Conservation (phyloP, 1,140 invertebrate species). For the Leptinotarsa undecemlineata region DNA sequence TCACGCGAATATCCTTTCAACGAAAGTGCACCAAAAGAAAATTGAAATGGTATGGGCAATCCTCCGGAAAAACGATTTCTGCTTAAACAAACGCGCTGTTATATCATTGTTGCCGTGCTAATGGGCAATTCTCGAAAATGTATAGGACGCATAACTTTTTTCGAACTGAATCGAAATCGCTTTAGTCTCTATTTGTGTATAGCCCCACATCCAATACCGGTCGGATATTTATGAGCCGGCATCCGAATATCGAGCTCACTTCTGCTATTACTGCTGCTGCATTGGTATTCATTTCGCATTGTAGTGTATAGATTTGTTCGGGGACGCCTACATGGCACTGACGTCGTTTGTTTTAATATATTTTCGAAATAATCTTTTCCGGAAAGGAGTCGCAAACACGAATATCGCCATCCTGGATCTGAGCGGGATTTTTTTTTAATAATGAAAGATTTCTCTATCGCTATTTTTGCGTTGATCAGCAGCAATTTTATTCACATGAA, state of each 20-base stretch:
- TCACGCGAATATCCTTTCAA: background rate
- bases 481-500: too few species aligned
- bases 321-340: constrained; percentile 28
- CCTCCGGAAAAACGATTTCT: constrained; percentile 15
- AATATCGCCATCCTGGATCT: too few species aligned
- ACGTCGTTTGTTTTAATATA: constrained; percentile 28
- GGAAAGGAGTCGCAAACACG: background rate
- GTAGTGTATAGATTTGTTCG: constrained; percentile 28
- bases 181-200: constrained; percentile 31
- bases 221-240: constrained; percentile 22
- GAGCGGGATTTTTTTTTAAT: too few species aligned
- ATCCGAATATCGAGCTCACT: constrained; percentile 13
- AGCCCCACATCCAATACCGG: constrained; percentile 18
- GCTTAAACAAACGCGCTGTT: constrained; percentile 18
- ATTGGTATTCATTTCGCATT: constrained; percentile 34
- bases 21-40: constrained; percentile 15
- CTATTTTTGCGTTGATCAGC: too few species aligned
- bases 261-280: constrained; percentile 5
- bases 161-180: constrained; percentile 28
- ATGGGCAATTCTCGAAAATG: constrained; percentile 27
- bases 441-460: too few species aligned
- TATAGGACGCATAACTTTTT: constrained; percentile 27
- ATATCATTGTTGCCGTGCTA: constrained; percentile 28
- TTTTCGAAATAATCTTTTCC: constrained; percentile 11
- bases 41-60: constrained; percentile 16